phyloP scores from a whole-genome alignment of 2,797 vertebrate species.

The Anguilla megastoma region DNA sequence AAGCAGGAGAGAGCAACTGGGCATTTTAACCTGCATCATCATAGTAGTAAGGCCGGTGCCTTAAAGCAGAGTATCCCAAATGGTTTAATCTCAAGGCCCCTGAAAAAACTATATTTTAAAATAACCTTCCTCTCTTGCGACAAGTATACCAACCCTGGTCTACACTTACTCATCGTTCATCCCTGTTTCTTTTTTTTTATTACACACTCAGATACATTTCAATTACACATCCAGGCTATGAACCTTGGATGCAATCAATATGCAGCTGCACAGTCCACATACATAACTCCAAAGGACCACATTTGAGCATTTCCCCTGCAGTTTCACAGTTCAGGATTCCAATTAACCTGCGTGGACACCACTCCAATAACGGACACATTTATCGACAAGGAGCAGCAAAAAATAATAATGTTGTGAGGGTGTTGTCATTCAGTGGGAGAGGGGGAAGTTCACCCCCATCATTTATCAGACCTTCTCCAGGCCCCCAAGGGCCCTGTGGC shows the following conservation, averaged over 20 bases:
- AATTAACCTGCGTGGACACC: conserved; percentile 82
- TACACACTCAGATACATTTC: conserved; percentile 41
- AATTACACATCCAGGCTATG: conserved; percentile 59
- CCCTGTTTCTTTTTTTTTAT: conserved; percentile 39
- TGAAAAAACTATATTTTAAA: neutral
- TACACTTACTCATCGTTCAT: neutral
- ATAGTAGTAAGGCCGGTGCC: neutral
- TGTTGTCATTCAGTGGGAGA: conserved; percentile 72
- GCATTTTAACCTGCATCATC: neutral
- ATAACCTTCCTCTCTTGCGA: neutral
- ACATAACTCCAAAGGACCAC: conserved; percentile 74
- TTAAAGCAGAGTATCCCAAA: neutral
- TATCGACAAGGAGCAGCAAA: conserved; percentile 76
- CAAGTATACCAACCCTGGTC: neutral
- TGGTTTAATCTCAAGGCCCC: neutral
- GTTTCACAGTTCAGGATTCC: conserved; percentile 85
- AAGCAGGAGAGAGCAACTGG: neutral
- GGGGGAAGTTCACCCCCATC: conserved; percentile 71
- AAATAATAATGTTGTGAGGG: conserved; percentile 82
- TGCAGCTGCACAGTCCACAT: conserved; percentile 60
- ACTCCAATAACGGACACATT: conserved; percentile 75
- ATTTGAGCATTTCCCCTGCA: conserved; percentile 73
- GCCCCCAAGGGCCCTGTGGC: conserved; percentile 60
- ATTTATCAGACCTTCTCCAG: conserved; percentile 82
- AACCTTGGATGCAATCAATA: conserved; percentile 75